phyloP scores from a whole-genome alignment of 2,797 vertebrate species.

The Takifugu ocellatus region DNA sequence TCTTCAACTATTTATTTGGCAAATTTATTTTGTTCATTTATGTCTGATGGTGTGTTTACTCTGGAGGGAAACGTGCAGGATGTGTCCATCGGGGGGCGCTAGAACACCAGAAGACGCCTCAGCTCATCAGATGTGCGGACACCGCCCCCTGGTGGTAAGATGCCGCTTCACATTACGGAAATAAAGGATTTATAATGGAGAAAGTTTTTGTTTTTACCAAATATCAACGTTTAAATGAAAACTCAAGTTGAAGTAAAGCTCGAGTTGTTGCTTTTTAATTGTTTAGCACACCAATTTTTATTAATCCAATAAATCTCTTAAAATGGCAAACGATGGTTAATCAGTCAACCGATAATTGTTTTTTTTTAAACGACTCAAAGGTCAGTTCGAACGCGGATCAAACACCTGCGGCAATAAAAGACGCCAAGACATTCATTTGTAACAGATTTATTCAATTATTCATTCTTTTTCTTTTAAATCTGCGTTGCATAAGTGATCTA shows the following conservation, averaged over 20 bases:
- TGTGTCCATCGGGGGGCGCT: constrained; percentile 49
- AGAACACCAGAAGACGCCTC: neutral
- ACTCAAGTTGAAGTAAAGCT: too few relatives aligned
- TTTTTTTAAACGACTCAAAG: too few relatives aligned
- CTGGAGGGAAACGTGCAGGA: constrained; percentile 11
- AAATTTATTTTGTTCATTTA: neutral
- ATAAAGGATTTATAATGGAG: too few relatives aligned
- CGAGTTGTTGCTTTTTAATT: too few relatives aligned
- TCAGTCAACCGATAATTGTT: too few relatives aligned
- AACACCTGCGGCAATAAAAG: too few relatives aligned
- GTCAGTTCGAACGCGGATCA: too few relatives aligned
- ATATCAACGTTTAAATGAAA: too few relatives aligned
- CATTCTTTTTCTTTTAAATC: neutral
- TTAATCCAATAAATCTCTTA: too few relatives aligned
- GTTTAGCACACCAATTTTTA: too few relatives aligned
- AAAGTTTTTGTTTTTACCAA: too few relatives aligned
- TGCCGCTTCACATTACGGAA: neutral
- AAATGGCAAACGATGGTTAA: too few relatives aligned
- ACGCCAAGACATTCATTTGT: neutral
- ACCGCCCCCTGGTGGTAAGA: constrained; percentile 39
- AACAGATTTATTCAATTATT: neutral
- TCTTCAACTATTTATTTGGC: constrained; percentile 24
- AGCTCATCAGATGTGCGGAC: neutral
- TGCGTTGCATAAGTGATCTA: neutral
- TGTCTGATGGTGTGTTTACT: neutral